A percentile compares a stretch with the other conserved stretches of the same genome.
Conservation (phyloP, 2,888 invertebrate species). For the Sminthurides aquaticus region DNA sequence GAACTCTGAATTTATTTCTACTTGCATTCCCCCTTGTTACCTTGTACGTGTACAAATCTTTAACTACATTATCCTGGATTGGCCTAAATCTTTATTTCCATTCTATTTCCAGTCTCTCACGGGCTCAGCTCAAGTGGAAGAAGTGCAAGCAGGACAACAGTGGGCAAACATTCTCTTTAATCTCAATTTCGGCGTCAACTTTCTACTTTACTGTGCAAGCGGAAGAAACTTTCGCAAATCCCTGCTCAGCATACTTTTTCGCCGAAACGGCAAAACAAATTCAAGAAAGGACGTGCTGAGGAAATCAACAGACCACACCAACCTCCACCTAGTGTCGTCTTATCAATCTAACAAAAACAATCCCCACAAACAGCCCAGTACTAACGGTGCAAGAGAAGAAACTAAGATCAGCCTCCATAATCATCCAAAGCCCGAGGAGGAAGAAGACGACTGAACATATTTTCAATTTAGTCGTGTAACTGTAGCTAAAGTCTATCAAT, state of each 20-base stretch:
- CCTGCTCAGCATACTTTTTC: conserved; percentile 44
- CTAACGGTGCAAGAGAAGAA: not conserved
- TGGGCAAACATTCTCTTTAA: conserved; percentile 59
- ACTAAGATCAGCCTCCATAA: not conserved
- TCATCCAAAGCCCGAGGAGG: not conserved
- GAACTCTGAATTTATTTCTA: no score
- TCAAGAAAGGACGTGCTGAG: not conserved
- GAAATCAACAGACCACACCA: not conserved
- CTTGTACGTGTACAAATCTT: no score
- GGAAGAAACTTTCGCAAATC: conserved; percentile 70
- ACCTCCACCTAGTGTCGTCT: not conserved
- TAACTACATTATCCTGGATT: no score
- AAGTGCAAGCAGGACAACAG: conserved; percentile 28
- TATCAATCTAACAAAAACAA: not conserved
- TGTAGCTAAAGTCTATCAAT: no score
- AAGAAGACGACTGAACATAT: no score
- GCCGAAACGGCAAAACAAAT: not conserved
- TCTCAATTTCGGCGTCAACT: conserved; percentile 76
- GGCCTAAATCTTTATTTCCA: not conserved
- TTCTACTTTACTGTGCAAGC: conserved; percentile 70
- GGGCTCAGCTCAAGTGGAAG: conserved; percentile 21
- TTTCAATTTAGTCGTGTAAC: no score
- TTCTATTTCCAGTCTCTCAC: conserved; percentile 24
- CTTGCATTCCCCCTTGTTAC: no score
- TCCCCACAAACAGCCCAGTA: not conserved